Base-by-base conservation (phyloP, 2,113 vertebrate genomes). In the Leptobrachium leishanense region DNA sequence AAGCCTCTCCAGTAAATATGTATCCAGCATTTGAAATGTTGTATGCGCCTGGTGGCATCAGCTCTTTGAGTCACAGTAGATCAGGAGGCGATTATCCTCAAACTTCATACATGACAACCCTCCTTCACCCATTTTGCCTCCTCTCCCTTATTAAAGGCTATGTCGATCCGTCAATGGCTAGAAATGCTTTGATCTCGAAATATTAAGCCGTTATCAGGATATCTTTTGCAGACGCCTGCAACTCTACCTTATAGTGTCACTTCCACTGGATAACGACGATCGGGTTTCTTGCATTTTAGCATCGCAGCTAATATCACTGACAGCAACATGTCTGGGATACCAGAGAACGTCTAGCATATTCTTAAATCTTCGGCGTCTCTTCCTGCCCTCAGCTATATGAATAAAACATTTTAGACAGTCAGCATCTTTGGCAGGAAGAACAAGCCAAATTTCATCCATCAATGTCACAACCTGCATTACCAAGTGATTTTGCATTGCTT, bases 361-460 rank as follows among this genome's bases (percentile, higher is more conserved):
- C 93, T 90, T 91, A 93, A 94, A 95, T 90, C 94, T 94, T 92
- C 93, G 92, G 92, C 91, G 92, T 93, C 88, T 86, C 85, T 93
- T 92, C 88, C 90, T 93, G 87, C 88, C 87, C 88, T 85, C 84
- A 90, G 89, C 88, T 89, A 93, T 91, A 94, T 96, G 93, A 93
- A 96, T 96, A 94, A 97, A 92, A 93, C 93, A 95, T 94, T 87
- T n/a, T 83, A 90, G 86, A 92, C 92, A 93, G 93, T 95, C 94
- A 96, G 94, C 93, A 96, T 87, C 88, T 91, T 92, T 90, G 91
- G 92, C 90, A 90, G 89, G 90, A 86, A 89, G 85, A 86, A 91
- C 87, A 83, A 90, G 92, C 91, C 86, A 91, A 90, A 88, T 86
- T 87, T 89, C 92, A 96, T 97, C 92, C 88, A 94, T 97, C 95